Evolutionary conservation across 2,797 vertebrate species (phyloP), one percentile per base, ranked within the genome.

Genomic region (Danio choprae): DNA sequence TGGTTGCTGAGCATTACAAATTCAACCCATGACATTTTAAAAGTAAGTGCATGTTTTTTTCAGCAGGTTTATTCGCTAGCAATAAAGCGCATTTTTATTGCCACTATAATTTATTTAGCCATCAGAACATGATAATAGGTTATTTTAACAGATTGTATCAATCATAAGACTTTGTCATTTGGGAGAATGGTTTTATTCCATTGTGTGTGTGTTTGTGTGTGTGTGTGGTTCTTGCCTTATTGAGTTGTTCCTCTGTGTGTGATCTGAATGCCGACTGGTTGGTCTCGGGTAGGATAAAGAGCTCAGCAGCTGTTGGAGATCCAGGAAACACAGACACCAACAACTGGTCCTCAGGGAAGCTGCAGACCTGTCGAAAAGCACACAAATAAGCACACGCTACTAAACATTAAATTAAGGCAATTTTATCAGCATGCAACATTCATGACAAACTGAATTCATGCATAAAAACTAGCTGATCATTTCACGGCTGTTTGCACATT

Each of bases 291-390:
- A 99, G 90, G 74, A 99, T 95, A 80, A 98, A 98, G 67, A 99
- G 95, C 65, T 99, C 97, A 13, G 97, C 97, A 43, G 95, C 95
- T 0, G 96, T 98, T 9, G 97, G 97, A 72, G 98, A 92, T 55
- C 96, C 97, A 3, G 96, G 95, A 84, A 97, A 97, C 82, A 99
- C 90, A 11, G 96, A 96, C n/a, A 98, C 96, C 16, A 98, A 90
- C 87, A 99, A 91, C 91, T 96, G 95, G 16, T 96, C 94, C 46
- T 95, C 94, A 2, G 94, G 91, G 71, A 97, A 93, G 36, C 92
- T 91, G 16, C 95, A 96, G 41, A 96, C 96, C 97, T 97, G 89
- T 50, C 83, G 51, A 79, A 77, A 59, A 6, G 6, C 78, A 73
- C 43, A 69, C 72, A 58, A 22, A 77, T 40, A 81, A 0, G 38